phyloP scores from a whole-genome alignment of 2,113 vertebrate species.

The Megalops atlanticus region DNA sequence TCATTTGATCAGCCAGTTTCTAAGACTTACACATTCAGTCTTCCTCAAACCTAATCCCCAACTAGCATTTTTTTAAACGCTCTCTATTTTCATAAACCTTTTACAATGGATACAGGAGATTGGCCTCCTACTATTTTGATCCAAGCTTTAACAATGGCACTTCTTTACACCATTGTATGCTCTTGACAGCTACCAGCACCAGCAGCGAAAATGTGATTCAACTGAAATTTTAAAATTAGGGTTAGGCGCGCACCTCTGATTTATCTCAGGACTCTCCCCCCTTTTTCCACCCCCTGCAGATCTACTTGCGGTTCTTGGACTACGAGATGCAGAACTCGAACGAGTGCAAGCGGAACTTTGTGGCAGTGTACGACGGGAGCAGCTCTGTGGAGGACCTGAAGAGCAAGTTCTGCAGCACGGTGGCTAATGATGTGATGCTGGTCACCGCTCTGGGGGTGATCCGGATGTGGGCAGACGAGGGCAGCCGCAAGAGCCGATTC shows the following conservation, averaged over 20 bases:
- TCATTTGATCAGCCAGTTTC: background rate
- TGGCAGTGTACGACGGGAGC: constrained; percentile 96
- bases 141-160: background rate
- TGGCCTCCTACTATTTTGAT: background rate
- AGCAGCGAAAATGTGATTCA: background rate
- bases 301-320: constrained; percentile 95
- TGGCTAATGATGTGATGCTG: constrained; percentile 96
- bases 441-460: constrained; percentile 90
- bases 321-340: constrained; percentile 99
- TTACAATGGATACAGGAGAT: background rate
- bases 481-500: constrained; percentile 89
- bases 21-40: background rate
- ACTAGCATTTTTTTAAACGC: background rate
- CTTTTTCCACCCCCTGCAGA: constrained; percentile 67
- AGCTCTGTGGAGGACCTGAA: constrained; percentile 94
- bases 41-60: background rate
- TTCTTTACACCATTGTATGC: background rate
- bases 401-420: constrained; percentile 96
- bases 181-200: background rate
- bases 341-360: constrained; percentile 96
- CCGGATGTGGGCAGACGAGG: constrained; percentile 97
- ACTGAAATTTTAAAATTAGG: background rate
- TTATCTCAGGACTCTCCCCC: background rate
- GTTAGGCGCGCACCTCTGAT: background rate
- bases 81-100: background rate